Base-by-base conservation (phyloP, 2,888 invertebrate genomes). In the Nesidiocoris tenuis region DNA sequence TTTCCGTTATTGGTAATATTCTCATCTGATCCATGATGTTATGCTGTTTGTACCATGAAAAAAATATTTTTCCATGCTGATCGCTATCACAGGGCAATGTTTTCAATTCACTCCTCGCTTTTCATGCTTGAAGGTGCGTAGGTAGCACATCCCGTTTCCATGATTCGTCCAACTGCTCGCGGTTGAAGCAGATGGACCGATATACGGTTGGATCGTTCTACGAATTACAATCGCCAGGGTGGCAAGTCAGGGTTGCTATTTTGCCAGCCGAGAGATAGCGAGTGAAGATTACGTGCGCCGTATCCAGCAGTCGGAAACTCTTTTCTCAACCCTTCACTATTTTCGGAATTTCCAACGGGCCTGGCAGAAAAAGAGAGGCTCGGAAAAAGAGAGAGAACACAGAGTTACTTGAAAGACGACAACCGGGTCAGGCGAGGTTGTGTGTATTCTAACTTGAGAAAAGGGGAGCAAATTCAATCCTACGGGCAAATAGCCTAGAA, bases 401-500 rank as follows among this genome's bases (percentile, higher is more conserved):
- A 12, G 39, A 39, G 39, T 12, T 39, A 12, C 39, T 39, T 39
- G 39, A 39, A 39, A 12, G 3, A 39, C 39, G 12, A 3, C 39
- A 39, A 39, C 39, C 39, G 39, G 12, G 39, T 7, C 39, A 12
- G 12, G 39, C 39, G 39, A 3, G 17, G n/a, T 9, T 3, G 59
- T 2, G n/a, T 59, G 3, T 59, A 5, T 59, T n/a, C n/a, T n/a
- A n/a, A n/a, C 59, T 59, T 16, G 59, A 18, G 59, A 63, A 63
- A 39, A 39, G n/a, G 22, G 63, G 63, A 22, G 19, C 22, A 63
- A 63, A 63, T 63, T 63, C 63, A 63, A 63, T 63, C 63, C 22
- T 3, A n/a, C 63, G 22, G 23, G 63, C 63, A 63, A 63, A 63
- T 22, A 63, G 63, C n/a, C 63, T 23, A 63, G 63, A 63, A 63